These are phyloP conservation scores for Colossoma macropomum DNA, from an alignment of 2,113 vertebrate species.

Conservation along the genomic window DNA sequence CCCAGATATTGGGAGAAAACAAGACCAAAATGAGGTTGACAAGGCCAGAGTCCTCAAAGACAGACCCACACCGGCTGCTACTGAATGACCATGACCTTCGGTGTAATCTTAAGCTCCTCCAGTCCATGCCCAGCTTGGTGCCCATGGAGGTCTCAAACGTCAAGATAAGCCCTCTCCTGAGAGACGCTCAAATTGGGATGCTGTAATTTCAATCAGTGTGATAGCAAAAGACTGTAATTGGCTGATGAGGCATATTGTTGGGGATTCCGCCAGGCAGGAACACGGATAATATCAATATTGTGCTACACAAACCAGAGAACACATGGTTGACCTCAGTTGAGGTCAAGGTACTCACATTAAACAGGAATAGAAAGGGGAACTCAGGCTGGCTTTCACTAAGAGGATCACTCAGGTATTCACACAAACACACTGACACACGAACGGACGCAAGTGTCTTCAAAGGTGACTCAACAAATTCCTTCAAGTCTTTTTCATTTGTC, in stretches of 20 bases:
- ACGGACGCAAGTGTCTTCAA: neutral
- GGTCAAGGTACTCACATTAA: neutral
- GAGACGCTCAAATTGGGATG: neutral
- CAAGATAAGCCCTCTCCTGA: neutral
- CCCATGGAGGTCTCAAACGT: no score
- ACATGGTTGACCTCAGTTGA: neutral
- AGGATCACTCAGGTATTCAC: slow-evolving; percentile 25
- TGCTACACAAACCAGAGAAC: neutral
- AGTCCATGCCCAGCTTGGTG: neutral
- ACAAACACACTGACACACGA: neutral
- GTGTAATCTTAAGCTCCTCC: neutral
- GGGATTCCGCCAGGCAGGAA: neutral
- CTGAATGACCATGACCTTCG: neutral
- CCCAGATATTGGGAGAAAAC: slow-evolving; percentile 51
- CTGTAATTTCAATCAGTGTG: neutral
- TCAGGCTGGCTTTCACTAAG: slow-evolving; percentile 54
- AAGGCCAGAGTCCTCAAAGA: slow-evolving; percentile 56
- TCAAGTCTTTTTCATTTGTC: no score
- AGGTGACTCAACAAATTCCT: neutral
- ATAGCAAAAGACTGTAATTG: neutral
- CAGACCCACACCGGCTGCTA: neutral
- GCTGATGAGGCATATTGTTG: neutral
- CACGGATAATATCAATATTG: neutral
- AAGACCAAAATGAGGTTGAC: slow-evolving; percentile 45
- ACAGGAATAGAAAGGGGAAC: slow-evolving; percentile 47